Base-by-base conservation (phyloP, 2,113 vertebrate species). In the Acrocephalus arundinaceus region DNA sequence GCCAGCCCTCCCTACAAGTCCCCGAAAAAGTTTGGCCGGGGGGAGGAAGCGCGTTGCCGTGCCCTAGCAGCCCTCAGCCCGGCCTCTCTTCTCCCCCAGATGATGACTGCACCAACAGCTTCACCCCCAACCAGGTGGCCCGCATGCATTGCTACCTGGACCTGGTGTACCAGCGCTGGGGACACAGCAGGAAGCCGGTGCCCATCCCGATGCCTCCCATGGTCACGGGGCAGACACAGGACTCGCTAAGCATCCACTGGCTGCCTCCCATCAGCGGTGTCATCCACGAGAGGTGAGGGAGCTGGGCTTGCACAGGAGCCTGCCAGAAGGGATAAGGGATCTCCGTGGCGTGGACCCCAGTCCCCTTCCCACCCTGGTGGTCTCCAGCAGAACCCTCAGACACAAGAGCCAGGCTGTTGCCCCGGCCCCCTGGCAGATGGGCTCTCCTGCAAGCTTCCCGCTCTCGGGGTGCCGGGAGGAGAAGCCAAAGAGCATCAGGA, bases 101-200 rank as follows among this genome's bases (percentile, higher is more conserved):
- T 85, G 99, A 99, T 82, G 98, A 99, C 90, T 99, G 99, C 94
- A 99, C 99, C n/a, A 98, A 99, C 95, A 98, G 98, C 95, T 99
- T 99, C 96, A 99, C 99, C 20, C 99, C 99, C 14, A 99, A 99
- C 95, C 99, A 99, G 96, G 99, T 99, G 82, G 99, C 99, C 25
- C 98, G 99, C 8, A 99, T 99, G 99, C 99, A 99, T 48, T 99
- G 99, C 96, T 99, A 99, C 68, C 90, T 99, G 48, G 99, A 99
- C 97, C 94, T 99, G 68, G 98, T 99, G 6, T 99, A 99, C 95
- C 98, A 99, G 94, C 98, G 97, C 46, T 99, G 99, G 99, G 97
- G 98, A 22, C 97, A 95, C 28, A 97, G 96, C 87, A 97, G 21
- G 78, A 98, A 97, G 71, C 99, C 99, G 4, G 91, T 98, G 1